Conservation (phyloP, 2,888 invertebrate genomes). For the Drosophila melanocephala region DNA sequence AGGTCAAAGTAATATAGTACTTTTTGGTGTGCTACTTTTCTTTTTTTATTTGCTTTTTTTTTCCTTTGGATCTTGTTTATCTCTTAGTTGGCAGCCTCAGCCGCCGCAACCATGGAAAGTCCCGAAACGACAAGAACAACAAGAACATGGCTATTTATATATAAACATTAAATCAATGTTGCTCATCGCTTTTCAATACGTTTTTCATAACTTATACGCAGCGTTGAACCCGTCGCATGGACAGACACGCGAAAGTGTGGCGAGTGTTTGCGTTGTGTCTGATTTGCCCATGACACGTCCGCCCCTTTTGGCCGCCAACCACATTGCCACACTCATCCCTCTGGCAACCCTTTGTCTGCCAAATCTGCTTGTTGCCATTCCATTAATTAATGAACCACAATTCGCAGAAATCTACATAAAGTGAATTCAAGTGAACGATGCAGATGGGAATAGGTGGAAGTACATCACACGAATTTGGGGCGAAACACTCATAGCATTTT, state of each 20-base stretch:
- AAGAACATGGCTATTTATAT: slow-evolving; percentile 8
- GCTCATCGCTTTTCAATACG: slow-evolving; percentile 67
- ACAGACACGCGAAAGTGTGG: slow-evolving; percentile 28
- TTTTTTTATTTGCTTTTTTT: slow-evolving; percentile 25
- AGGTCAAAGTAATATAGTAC: slow-evolving; percentile 68
- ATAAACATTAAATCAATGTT: slow-evolving; percentile 79
- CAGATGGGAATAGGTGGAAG: slow-evolving; percentile 16
- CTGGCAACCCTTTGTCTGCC: slow-evolving; percentile 58
- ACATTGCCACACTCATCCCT: slow-evolving; percentile 8
- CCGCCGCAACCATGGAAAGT: slow-evolving; percentile 27
- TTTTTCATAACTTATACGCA: slow-evolving; percentile 72
- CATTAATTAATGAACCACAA: slow-evolving; percentile 14
- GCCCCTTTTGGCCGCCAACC: slow-evolving; percentile 16
- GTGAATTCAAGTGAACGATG: slow-evolving; percentile 16
- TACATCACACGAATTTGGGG: slow-evolving; percentile 11
- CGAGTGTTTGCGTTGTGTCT: slow-evolving; percentile 4
- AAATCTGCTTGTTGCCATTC: slow-evolving; percentile 9
- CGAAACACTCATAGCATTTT: neutral
- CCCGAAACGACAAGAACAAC: slow-evolving; percentile 27
- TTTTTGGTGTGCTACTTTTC: slow-evolving; percentile 62
- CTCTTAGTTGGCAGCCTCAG: slow-evolving; percentile 43
- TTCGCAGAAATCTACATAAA: slow-evolving; percentile 23
- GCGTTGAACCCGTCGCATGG: slow-evolving; percentile 47
- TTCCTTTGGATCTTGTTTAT: slow-evolving; percentile 41
- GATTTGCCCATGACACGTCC: slow-evolving; percentile 65